A percentile compares a stretch with the other conserved stretches of the same genome.
Conservation (phyloP, 1,140 invertebrate genomes). For the Drosophila kikkawai region DNA sequence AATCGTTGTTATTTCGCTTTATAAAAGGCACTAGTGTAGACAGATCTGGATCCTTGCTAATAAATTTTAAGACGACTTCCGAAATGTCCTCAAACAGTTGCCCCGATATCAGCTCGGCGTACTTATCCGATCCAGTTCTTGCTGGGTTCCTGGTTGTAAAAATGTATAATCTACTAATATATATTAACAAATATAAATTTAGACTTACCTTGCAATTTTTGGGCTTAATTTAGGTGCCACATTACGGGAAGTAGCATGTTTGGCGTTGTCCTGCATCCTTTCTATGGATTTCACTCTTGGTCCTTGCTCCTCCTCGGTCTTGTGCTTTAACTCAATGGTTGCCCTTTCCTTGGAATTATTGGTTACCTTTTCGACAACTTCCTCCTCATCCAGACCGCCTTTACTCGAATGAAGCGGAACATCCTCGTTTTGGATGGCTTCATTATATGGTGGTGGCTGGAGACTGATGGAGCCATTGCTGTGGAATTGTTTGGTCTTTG, state of each 20-base stretch:
- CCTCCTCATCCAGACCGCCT: background rate
- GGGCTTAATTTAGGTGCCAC: background rate
- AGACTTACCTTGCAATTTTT: background rate
- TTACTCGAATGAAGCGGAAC: background rate
- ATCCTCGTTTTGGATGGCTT: background rate
- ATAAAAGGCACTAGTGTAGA: constrained; percentile 35
- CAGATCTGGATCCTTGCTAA: constrained; percentile 52
- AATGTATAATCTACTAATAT: background rate
- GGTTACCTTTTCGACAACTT: background rate
- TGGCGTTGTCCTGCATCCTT: too few relatives aligned
- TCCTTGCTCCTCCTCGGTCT: background rate
- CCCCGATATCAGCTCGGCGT: constrained; percentile 41
- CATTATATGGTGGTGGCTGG: constrained; percentile 18
- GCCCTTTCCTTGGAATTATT: too few relatives aligned
- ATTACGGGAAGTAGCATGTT: background rate
- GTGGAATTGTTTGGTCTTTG: constrained; percentile 56
- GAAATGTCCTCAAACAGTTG: constrained; percentile 47
- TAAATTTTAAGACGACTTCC: constrained; percentile 38
- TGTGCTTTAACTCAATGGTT: background rate
- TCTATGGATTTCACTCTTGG: background rate
- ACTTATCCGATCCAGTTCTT: background rate
- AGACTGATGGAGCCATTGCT: constrained; percentile 71
- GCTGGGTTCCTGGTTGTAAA: background rate
- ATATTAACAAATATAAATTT: background rate
- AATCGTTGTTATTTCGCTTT: constrained; percentile 32